Conservation (phyloP, 2,113 vertebrate genomes). For the Oncorhynchus clarkii region DNA sequence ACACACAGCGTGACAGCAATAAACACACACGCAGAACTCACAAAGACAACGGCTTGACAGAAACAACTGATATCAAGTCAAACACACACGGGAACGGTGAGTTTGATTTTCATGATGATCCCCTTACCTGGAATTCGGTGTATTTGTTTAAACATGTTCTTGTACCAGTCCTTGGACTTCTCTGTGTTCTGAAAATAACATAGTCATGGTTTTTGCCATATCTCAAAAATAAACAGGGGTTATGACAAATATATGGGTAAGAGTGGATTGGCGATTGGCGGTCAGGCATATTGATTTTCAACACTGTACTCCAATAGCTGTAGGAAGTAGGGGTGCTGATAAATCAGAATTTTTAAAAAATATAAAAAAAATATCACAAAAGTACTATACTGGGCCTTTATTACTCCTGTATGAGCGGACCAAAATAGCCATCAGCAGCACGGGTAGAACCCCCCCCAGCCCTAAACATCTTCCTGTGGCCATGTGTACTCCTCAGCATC, state of each 20-base stretch:
- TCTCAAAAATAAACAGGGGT: not conserved
- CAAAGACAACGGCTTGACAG: slow-evolving; percentile 13
- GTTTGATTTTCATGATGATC: no score
- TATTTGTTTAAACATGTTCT: slow-evolving; percentile 98
- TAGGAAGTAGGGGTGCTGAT: no score
- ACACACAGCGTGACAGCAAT: slow-evolving; percentile 48
- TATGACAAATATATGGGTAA: not conserved
- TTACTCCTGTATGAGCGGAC: no score
- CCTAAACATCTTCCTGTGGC: no score
- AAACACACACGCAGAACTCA: slow-evolving; percentile 49
- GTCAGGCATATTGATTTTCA: not conserved
- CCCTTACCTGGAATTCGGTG: slow-evolving; percentile 89
- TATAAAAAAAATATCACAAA: no score
- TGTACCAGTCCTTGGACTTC: slow-evolving; percentile 98
- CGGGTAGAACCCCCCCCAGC: no score
- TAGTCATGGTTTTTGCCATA: not conserved
- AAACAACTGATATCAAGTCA: slow-evolving; percentile 9
- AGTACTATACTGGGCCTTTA: no score
- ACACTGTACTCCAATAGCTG: not conserved
- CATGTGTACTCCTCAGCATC: no score
- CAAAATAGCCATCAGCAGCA: no score
- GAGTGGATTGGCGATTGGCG: not conserved
- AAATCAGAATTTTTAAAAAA: no score
- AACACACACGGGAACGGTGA: not conserved
- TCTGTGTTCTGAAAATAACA: slow-evolving; percentile 85